A percentile compares a stretch with the other conserved stretches of the same genome.
Evolutionary conservation across 1,140 invertebrate species (phyloP).

Genomic region (Conus ventricosus): DNA sequence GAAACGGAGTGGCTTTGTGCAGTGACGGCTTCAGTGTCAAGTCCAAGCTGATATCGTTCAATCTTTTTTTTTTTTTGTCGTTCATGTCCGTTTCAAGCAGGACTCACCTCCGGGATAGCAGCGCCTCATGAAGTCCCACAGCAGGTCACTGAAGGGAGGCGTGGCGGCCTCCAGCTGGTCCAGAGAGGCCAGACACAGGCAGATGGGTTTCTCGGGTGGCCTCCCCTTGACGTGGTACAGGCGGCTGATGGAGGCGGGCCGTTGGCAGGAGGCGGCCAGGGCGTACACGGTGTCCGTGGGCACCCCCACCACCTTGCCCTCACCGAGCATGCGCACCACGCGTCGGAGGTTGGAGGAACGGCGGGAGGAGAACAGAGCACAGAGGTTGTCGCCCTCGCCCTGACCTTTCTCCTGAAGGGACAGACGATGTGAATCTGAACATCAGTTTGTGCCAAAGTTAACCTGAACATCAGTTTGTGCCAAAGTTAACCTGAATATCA

Average conservation of each 20-base stretch:
- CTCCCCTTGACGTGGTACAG: constrained; percentile 61
- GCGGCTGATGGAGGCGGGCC: constrained; percentile 55
- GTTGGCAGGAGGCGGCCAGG: constrained; percentile 58
- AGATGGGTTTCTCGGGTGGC: constrained; percentile 64
- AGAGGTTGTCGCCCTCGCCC: constrained; percentile 40
- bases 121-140: constrained; percentile 59
- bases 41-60: too few species aligned
- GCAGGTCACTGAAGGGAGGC: constrained; percentile 54
- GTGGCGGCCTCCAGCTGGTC: constrained; percentile 56
- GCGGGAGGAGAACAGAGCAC: constrained; percentile 55
- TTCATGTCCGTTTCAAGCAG: too few species aligned
- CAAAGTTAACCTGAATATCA: too few species aligned
- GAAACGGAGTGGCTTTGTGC: too few species aligned
- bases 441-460: too few species aligned
- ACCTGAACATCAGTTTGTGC: too few species aligned
- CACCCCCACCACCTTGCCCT: constrained; percentile 57
- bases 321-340: constrained; percentile 53
- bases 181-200: constrained; percentile 60
- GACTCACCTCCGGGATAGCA: constrained; percentile 58
- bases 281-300: constrained; percentile 67
- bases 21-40: too few species aligned
- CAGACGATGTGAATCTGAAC: too few species aligned
- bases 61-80: too few species aligned
- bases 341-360: constrained; percentile 50
- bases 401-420: constrained; percentile 37